Base-by-base conservation (phyloP, 2,797 vertebrate species). In the Coranthus polyacanthus region DNA sequence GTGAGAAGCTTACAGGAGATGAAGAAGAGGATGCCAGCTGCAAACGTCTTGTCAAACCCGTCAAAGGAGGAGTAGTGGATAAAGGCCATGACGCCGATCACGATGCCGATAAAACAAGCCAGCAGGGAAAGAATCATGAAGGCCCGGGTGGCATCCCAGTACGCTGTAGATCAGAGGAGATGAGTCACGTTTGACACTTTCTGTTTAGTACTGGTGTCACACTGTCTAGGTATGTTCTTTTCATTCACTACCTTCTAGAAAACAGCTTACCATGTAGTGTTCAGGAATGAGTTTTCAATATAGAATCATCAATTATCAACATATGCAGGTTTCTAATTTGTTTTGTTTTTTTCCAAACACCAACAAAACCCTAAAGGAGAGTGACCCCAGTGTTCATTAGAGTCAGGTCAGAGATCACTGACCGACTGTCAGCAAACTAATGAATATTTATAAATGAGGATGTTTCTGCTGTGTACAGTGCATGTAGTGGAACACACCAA, bases 41-140 rank as follows among this genome's bases (percentile, higher is more conserved):
- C 92, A 71, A 95, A 95, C 6, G 94, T 95, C 89, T 94, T 95
- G 84, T 95, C 94, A 72, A 95, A 94, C 38, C 89, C 86, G 2
- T 91, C 90, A 4, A 94, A 95, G 39, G 93, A 94, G 42, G 91
- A 94, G 86, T 93, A 94, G 78, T 93, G 93, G 72, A 94, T 93
- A 86, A 95, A 95, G 76, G 94, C 94, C 93, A 95, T 93, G 84
- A 95, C 88, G 2, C 94, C 94, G 9, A 95, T 90, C 76, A 95
- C 84, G 8, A 95, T 87, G 72, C 94, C 94, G 2, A 94, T 89
- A 84, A 95, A 94, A 78, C 94, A 95, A 17, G 94, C 92, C 78
- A 95, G 76, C 75, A 93, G 75, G 77, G 94, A 94, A 11, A 95
- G 92, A 69, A 95, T 94, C 94, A 95, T 95, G 87, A 95, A 95